Percentiles rank a stretch among this genome's conserved stretches.
Conservation (phyloP, 92 coral and sea anemone genomes). For the Paramuricea clavata region DNA sequence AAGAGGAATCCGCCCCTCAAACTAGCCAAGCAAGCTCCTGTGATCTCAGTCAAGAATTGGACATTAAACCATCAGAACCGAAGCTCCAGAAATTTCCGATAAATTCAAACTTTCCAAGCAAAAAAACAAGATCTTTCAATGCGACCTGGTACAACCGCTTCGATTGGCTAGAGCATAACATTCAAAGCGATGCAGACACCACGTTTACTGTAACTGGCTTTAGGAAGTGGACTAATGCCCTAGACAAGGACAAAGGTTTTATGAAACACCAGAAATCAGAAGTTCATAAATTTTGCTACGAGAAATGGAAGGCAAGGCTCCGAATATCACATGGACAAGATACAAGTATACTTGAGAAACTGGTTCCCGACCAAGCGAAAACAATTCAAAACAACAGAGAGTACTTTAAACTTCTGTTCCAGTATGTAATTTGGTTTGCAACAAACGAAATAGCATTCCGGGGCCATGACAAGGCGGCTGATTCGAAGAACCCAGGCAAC, state of each 20-base stretch:
- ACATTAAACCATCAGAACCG: background rate
- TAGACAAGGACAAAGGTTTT: background rate
- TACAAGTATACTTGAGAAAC: background rate
- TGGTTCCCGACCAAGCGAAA: background rate
- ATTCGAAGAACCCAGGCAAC: conserved; percentile 35
- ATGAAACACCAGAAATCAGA: background rate
- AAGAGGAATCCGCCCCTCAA: background rate
- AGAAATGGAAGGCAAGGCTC: background rate
- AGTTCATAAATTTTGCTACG: background rate
- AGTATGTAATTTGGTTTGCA: conserved; percentile 4
- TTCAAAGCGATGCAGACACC: background rate
- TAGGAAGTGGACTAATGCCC: background rate
- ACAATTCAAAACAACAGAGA: background rate
- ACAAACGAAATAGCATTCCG: conserved; percentile 28
- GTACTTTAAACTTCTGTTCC: background rate
- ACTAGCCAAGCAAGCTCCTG: background rate
- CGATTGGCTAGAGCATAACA: background rate
- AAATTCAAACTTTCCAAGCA: background rate
- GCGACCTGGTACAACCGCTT: background rate
- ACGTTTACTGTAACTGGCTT: background rate
- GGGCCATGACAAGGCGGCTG: conserved; percentile 31
- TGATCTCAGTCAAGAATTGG: background rate
- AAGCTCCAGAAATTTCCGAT: background rate
- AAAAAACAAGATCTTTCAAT: background rate
- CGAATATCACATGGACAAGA: background rate